A percentile compares a stretch with the other conserved stretches of the same genome.
Conservation (phyloP, 1,140 invertebrate genomes). For the Asobara japonica region DNA sequence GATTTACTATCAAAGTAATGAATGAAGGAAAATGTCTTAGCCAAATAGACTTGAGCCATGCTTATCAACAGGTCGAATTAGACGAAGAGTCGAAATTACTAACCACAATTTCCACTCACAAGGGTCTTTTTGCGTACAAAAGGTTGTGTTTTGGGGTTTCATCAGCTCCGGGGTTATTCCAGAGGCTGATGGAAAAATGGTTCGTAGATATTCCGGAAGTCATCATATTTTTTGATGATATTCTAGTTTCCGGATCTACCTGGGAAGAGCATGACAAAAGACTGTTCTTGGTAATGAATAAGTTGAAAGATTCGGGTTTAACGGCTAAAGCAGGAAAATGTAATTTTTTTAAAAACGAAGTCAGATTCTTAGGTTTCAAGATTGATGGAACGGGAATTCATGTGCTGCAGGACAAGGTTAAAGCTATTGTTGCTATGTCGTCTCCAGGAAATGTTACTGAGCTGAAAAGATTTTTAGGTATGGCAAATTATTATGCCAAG, state of each 20-base stretch:
- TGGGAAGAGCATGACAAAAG: background rate
- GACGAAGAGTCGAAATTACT: slow-evolving; percentile 44
- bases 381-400: background rate
- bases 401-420: background rate
- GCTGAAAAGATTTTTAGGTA: background rate
- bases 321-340: slow-evolving; percentile 16
- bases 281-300: background rate
- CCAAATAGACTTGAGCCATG: slow-evolving; percentile 50
- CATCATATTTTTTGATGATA: slow-evolving; percentile 12
- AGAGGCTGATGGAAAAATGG: slow-evolving; percentile 7
- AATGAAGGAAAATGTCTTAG: slow-evolving; percentile 44
- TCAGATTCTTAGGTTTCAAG: background rate
- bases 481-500: slow-evolving; percentile 20
- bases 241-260: slow-evolving; percentile 10
- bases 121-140: slow-evolving; percentile 2
- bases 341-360: background rate
- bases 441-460: slow-evolving; percentile 3
- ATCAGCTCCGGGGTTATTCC: slow-evolving; percentile 11
- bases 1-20: slow-evolving; percentile 55
- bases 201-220: background rate
- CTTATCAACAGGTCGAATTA: slow-evolving; percentile 50
- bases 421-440: background rate
- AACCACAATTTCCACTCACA: slow-evolving; percentile 22
- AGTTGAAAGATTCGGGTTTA: slow-evolving; percentile 5
- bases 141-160: slow-evolving; percentile 15